phyloP scores from a whole-genome alignment of 2,797 vertebrate genomes.

The Coranthus polyacanthus region DNA sequence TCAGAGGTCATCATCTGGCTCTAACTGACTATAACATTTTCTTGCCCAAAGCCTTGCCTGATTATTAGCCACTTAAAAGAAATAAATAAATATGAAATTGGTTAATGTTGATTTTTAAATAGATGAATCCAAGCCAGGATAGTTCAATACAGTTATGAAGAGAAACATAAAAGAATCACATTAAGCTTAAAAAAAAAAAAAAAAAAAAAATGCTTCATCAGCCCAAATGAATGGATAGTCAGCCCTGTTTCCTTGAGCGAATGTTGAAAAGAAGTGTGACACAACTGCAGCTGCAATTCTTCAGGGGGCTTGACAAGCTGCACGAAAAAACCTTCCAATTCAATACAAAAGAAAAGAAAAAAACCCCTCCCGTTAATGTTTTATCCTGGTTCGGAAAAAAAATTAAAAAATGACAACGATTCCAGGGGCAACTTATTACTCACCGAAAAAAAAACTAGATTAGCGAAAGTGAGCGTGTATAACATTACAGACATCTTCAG shows the following conservation, averaged over 20 bases:
- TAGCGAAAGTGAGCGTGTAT: neutral
- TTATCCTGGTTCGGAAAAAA: conserved; percentile 5
- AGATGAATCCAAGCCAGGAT: conserved; percentile 14
- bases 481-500: conserved; percentile 15
- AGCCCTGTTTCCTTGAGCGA: neutral
- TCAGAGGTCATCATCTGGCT: no score
- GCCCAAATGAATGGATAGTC: no score
- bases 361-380: neutral
- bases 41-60: no score
- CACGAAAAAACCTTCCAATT: neutral
- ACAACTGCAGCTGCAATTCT: conserved; percentile 11
- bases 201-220: no score
- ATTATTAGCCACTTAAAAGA: no score
- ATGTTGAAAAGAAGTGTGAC: conserved; percentile 8
- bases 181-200: no score
- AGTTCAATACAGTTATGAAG: conserved; percentile 27
- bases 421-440: conserved; percentile 30
- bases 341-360: neutral
- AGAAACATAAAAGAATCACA: no score
- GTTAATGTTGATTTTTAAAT: conserved; percentile 36
- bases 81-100: no score
- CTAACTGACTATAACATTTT: no score
- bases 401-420: conserved; percentile 2
- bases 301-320: neutral
- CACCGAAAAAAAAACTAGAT: conserved; percentile 19